phyloP scores from a whole-genome alignment of 2,113 vertebrate species.

The Sinocyclocheilus grahami region DNA sequence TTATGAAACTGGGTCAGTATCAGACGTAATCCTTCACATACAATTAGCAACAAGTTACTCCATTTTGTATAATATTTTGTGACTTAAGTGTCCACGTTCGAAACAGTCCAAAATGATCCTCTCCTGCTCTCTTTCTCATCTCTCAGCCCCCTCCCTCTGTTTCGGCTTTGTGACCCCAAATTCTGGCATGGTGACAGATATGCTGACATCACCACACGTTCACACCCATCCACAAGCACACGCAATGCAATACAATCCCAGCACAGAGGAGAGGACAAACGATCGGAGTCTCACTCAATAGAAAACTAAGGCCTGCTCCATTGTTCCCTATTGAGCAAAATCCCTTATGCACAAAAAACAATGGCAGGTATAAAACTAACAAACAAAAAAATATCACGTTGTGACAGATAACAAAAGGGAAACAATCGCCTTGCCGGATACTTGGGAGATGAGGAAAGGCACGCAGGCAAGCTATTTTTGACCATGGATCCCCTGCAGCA shows the following conservation, averaged over 20 bases:
- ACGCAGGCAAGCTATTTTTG: conserved; percentile 21
- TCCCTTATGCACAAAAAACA: conserved; percentile 66
- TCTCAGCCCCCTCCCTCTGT: conserved; percentile 50
- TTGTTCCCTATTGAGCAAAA: conserved; percentile 73
- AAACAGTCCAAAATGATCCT: not conserved
- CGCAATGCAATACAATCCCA: conserved; percentile 41
- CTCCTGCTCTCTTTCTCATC: not conserved
- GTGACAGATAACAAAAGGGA: conserved; percentile 25
- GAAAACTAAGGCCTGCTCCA: conserved; percentile 63
- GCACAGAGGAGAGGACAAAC: conserved; percentile 52
- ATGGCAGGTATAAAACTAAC: conserved; percentile 68
- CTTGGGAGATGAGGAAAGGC: conserved; percentile 28
- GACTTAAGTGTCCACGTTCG: not conserved
- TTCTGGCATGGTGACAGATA: conserved; percentile 47
- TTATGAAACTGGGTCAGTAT: not conserved
- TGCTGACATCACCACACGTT: conserved; percentile 69
- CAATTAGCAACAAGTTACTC: not conserved
- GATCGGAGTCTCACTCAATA: conserved; percentile 60
- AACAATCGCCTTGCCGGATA: conserved; percentile 13
- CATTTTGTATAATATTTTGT: not conserved
- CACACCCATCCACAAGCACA: conserved; percentile 48
- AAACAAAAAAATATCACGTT: conserved; percentile 33
- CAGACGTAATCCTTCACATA: not conserved
- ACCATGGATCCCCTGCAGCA: not conserved
- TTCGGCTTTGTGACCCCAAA: conserved; percentile 21